Percentiles rank a stretch among this genome's conserved stretches.
phyloP scores from a whole-genome alignment of 2,797 vertebrate genomes.

The Zenarchopterus dispar region DNA sequence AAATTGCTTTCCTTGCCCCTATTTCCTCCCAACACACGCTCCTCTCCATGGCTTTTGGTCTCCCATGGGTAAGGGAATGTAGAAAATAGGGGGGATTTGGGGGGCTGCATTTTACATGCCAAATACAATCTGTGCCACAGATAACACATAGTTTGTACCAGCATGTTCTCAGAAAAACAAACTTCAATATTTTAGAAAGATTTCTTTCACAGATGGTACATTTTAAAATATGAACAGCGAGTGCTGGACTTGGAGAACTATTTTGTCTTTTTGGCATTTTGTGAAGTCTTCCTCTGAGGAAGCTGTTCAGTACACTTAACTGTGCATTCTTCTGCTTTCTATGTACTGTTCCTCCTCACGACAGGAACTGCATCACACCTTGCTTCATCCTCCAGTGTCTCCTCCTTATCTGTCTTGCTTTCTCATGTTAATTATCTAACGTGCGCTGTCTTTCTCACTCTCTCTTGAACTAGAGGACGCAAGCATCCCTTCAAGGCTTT shows the following conservation, averaged over 20 bases:
- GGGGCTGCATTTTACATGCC: constrained; percentile 51
- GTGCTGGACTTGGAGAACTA: constrained; percentile 13
- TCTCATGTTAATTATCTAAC: constrained; percentile 38
- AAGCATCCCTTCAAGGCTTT: constrained; percentile 25
- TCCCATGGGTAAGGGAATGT: constrained; percentile 30
- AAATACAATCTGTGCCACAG: constrained; percentile 28
- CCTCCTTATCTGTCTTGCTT: constrained; percentile 3
- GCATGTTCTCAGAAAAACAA: constrained; percentile 14
- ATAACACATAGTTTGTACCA: constrained; percentile 4
- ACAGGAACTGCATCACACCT: constrained; percentile 34
- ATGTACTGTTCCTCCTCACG: constrained; percentile 9
- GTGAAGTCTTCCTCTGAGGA: constrained; percentile 26
- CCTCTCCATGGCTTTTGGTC: constrained; percentile 18
- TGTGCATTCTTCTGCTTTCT: constrained; percentile 28
- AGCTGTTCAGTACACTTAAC: constrained; percentile 9
- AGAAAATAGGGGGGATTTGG: too few species aligned
- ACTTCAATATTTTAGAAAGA: neutral
- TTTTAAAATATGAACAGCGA: too few species aligned
- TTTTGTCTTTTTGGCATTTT: constrained; percentile 21
- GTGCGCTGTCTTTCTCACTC: constrained; percentile 20
- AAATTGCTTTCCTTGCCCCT: constrained; percentile 52
- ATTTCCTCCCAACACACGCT: constrained; percentile 7
- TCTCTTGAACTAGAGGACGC: constrained; percentile 51
- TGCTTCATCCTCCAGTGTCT: constrained; percentile 11
- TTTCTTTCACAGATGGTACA: too few species aligned